Base-by-base conservation (phyloP, 2,113 vertebrate species). In the Gobius niger region DNA sequence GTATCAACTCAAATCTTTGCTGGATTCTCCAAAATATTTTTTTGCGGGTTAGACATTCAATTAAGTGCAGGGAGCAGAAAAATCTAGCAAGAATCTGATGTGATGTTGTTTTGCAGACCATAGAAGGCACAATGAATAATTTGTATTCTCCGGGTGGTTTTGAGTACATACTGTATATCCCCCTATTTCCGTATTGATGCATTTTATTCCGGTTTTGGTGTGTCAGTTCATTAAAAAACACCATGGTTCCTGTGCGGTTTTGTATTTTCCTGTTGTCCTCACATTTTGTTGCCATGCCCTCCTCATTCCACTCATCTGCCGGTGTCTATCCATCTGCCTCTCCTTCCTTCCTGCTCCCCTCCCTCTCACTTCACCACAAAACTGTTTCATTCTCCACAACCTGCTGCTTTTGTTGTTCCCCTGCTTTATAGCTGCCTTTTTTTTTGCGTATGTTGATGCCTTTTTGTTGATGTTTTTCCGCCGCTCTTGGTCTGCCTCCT, bases 331-430 rank as follows among this genome's bases (percentile, higher is more conserved):
- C 70, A 73, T 78, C 68, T 70, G 62, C 50, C 62, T 68, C 63
- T 42, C 1, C 60, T 73, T 44, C 24, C 9, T 53, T 34, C 40
- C 7, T n/a, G 44, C n/a, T 70, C 74, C 49, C 64, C 68, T 62
- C 56, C 61, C 63, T 82, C 70, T 79, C 78, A 73, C 76, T 77
- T 83, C 49, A 68, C 67, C 75, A 63, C 70, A 70, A 47, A 75
- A 73, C 73, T 83, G 78, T 80, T 82, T 75, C 67, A 78, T 84
- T 78, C 66, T 73, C 70, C 72, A 60, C 7, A 5, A 16, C 80
- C 78, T 56, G 75, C 74, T 85, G 74, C 67, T 80, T 77, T 72
- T 70, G 65, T 73, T 78, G 42, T 67, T 50, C 63, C 77, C 65
- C 19, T 41, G 15, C 44, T 73, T 77, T 79, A 82, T 77, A 60